Evolutionary conservation across 2,797 vertebrate genomes (phyloP).

Genomic region (Phyllotis vaccarum): DNA sequence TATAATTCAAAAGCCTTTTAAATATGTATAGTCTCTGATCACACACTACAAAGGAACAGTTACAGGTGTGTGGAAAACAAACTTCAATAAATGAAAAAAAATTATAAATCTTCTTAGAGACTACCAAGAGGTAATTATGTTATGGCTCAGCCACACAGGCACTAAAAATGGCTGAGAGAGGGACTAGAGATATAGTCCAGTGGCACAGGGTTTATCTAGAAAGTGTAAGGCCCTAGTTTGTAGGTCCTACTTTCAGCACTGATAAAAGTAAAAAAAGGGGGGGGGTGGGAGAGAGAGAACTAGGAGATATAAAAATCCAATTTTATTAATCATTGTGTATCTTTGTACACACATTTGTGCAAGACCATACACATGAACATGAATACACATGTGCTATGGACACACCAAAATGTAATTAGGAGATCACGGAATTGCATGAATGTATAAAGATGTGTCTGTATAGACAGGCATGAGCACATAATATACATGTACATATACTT

Average conservation of each 20-base stretch:
- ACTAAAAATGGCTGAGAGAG: constrained; percentile 36
- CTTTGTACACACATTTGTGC: background rate
- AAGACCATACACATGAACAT: background rate
- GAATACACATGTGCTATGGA: constrained; percentile 25
- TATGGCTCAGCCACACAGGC: background rate
- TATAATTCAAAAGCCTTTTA: constrained; percentile 70
- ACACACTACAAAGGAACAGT: constrained; percentile 38
- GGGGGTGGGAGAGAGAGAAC: background rate
- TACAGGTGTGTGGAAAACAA: constrained; percentile 27
- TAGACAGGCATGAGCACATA: background rate
- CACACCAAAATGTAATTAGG: background rate
- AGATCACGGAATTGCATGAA: background rate
- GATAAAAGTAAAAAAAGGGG: background rate
- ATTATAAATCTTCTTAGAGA: constrained; percentile 32
- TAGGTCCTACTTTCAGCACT: background rate
- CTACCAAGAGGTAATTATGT: constrained; percentile 18
- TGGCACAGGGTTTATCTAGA: background rate
- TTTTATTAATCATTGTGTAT: background rate
- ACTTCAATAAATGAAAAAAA: constrained; percentile 50
- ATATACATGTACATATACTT: background rate
- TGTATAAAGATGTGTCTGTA: constrained; percentile 12
- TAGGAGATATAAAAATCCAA: background rate
- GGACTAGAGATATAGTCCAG: background rate
- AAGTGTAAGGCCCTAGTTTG: background rate
- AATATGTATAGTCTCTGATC: constrained; percentile 60